phyloP scores from a whole-genome alignment of 2,113 vertebrate species.

The Carassius gibelio region DNA sequence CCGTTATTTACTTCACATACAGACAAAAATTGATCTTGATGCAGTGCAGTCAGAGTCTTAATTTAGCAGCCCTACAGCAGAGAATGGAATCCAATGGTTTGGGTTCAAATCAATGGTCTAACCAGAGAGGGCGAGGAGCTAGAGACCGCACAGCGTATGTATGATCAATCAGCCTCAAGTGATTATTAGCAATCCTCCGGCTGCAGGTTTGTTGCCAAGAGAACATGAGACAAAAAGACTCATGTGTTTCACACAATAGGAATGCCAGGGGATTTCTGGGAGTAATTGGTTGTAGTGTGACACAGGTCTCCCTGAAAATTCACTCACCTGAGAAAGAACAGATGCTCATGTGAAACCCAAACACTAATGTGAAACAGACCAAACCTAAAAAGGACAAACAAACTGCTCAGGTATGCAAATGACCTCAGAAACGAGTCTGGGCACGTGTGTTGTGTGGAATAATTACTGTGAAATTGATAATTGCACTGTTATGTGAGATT shows the following conservation, averaged over 20 bases:
- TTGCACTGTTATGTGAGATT: conserved; percentile 56
- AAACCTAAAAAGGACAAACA: conserved; percentile 58
- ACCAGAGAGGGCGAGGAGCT: conserved; percentile 85
- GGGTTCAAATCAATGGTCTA: conserved; percentile 89
- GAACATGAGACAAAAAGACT: conserved; percentile 8
- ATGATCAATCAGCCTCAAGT: conserved; percentile 85
- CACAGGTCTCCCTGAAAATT: neutral
- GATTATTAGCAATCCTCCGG: conserved; percentile 73
- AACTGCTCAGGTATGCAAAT: conserved; percentile 53
- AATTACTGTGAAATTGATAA: conserved; percentile 60
- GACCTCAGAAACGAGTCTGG: conserved; percentile 51
- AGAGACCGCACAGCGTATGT: conserved; percentile 82
- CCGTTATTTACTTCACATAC: conserved; percentile 69
- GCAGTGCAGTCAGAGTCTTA: conserved; percentile 99
- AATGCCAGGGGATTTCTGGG: neutral
- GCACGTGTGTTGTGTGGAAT: conserved; percentile 54
- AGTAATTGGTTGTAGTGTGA: conserved; percentile 7
- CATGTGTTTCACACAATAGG: neutral
- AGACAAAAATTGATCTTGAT: conserved; percentile 94
- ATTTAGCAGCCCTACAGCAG: conserved; percentile 97
- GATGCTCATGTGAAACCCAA: conserved; percentile 46
- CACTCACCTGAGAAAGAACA: conserved; percentile 29
- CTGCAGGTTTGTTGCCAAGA: conserved; percentile 47
- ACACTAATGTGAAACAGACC: conserved; percentile 51
- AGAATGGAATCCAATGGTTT: conserved; percentile 94